Percentiles rank a stretch among this genome's conserved stretches.
These are phyloP conservation scores for Triplophysa yarkandensis DNA, from an alignment of 2,797 vertebrate species.

Conservation along the genomic window DNA sequence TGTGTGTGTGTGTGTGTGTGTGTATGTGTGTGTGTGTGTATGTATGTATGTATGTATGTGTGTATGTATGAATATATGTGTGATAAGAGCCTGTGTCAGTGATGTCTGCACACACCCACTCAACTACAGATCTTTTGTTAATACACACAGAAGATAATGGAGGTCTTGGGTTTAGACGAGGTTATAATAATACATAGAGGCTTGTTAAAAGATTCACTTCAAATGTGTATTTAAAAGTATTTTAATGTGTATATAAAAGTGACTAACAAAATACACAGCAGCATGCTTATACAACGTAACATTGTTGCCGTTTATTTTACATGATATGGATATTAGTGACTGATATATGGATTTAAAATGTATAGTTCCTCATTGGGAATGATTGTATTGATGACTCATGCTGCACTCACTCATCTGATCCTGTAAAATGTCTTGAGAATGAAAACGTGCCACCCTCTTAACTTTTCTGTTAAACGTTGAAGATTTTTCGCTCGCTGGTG, in stretches of 20 bases:
- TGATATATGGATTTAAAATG: too few species aligned
- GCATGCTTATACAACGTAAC: too few species aligned
- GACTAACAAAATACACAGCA: too few species aligned
- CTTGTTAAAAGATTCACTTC: too few species aligned
- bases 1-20: too few species aligned
- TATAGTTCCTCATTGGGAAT: neutral
- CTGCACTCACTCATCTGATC: neutral
- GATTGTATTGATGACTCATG: neutral
- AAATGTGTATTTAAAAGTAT: too few species aligned
- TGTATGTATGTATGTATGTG: too few species aligned
- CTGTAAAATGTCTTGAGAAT: neutral
- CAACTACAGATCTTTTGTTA: slow-evolving; percentile 38
- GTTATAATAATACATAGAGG: too few species aligned
- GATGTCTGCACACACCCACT: slow-evolving; percentile 48
- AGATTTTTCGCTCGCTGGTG: neutral
- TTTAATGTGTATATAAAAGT: too few species aligned
- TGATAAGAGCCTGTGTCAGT: slow-evolving; percentile 23
- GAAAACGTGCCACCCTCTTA: neutral
- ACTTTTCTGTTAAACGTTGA: neutral
- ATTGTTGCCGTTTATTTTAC: too few species aligned
- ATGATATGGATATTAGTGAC: too few species aligned
- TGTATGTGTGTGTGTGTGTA: too few species aligned
- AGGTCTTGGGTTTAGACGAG: slow-evolving; percentile 6
- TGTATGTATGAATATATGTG: neutral
- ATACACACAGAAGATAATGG: neutral